Evolutionary conservation across 2,888 invertebrate species (phyloP).

Genomic region (Yponomeuta sedellus): DNA sequence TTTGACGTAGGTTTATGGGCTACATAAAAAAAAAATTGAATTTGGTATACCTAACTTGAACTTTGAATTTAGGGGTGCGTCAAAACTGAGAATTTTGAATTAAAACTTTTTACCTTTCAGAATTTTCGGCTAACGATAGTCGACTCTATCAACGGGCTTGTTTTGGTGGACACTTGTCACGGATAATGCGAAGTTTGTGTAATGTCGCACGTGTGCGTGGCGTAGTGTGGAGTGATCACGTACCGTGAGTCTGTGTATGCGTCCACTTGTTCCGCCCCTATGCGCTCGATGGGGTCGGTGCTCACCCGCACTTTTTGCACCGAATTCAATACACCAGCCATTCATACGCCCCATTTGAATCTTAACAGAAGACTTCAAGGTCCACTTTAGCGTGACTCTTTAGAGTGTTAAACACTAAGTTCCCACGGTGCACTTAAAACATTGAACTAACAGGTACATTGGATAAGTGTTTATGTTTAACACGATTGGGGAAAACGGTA

Average conservation of each 20-base stretch:
- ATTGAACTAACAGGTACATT: slow-evolving; percentile 44
- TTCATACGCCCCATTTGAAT: background rate
- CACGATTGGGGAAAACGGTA: slow-evolving; percentile 12
- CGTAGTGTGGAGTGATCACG: background rate
- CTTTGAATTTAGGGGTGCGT: no score
- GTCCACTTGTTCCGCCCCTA: slow-evolving; percentile 73
- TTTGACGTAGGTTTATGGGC: no score
- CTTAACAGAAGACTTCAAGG: background rate
- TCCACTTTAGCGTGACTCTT: background rate
- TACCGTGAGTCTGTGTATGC: slow-evolving; percentile 20
- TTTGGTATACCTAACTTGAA: no score
- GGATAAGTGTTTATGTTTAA: slow-evolving; percentile 36
- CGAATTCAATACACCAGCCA: slow-evolving; percentile 45
- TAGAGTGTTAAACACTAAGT: slow-evolving; percentile 25
- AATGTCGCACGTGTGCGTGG: background rate
- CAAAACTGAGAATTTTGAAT: no score
- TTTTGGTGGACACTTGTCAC: no score
- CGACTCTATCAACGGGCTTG: no score
- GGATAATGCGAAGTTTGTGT: background rate
- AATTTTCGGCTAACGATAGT: no score
- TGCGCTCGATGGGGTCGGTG: slow-evolving; percentile 67
- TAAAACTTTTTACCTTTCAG: no score
- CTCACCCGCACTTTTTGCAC: slow-evolving; percentile 60
- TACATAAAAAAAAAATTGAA: no score
- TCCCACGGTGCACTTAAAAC: slow-evolving; percentile 54